phyloP scores from a whole-genome alignment of 2,797 vertebrate species.

The Mionectes olivaceus region DNA sequence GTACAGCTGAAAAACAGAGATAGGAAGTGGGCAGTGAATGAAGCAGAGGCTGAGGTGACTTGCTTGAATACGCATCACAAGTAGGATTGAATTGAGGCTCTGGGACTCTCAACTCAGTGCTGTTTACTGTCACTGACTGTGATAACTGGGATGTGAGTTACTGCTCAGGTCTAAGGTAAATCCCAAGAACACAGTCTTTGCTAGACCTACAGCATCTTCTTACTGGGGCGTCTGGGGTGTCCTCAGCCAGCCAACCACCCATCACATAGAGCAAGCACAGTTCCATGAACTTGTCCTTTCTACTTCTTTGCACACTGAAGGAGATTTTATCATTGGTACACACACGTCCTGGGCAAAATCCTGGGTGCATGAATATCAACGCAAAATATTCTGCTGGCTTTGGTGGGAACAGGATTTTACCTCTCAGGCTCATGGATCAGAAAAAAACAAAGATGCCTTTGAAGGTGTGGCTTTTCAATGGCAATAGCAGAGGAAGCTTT shows the following conservation, averaged over 20 bases:
- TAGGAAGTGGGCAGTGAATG: neutral
- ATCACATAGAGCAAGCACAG: neutral
- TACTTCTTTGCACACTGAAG: neutral
- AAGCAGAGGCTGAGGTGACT: neutral
- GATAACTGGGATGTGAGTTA: neutral
- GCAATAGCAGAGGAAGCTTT: neutral
- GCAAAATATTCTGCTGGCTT: neutral
- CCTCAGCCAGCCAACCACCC: neutral
- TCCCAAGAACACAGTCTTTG: neutral
- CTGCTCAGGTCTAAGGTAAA: neutral
- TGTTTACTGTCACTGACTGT: neutral
- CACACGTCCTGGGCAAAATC: neutral
- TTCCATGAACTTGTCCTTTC: neutral
- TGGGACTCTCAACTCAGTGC: neutral
- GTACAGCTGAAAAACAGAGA: neutral
- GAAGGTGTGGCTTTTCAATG: neutral
- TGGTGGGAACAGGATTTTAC: neutral
- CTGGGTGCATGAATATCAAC: neutral
- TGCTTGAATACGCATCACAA: neutral
- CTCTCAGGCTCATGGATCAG: neutral
- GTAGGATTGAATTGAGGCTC: neutral
- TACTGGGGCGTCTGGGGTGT: neutral
- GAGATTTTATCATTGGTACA: neutral
- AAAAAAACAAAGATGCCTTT: neutral
- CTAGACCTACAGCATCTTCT: neutral